Conservation (phyloP, 2,888 invertebrate species). For the Dynastes tityus region DNA sequence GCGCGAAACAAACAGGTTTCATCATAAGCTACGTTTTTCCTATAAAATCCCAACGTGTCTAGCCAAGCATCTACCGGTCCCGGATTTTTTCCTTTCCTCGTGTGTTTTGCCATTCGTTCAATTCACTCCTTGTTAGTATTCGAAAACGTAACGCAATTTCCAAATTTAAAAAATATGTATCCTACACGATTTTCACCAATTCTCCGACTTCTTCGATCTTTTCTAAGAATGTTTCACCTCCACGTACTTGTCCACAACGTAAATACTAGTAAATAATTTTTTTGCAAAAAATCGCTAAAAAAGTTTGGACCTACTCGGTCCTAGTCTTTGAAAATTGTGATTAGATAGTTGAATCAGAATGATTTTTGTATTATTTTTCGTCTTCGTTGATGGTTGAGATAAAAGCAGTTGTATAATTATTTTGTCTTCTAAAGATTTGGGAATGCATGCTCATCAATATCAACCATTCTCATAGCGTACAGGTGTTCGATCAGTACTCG, state of each 20-base stretch:
- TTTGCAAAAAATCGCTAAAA: constrained; percentile 2
- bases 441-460: not conserved
- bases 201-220: not conserved
- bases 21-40: constrained; percentile 92
- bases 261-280: not conserved
- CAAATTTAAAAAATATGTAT: not conserved
- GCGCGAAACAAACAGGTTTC: constrained; percentile 91
- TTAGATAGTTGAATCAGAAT: not conserved
- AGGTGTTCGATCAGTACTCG: not conserved
- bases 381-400: not conserved
- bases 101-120: constrained; percentile 56
- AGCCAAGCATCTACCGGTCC: constrained; percentile 81
- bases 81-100: constrained; percentile 65
- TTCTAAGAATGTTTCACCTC: not conserved
- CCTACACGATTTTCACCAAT: not conserved
- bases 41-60: constrained; percentile 84
- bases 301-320: not conserved
- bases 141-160: not conserved
- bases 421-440: not conserved
- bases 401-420: not conserved
- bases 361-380: not conserved
- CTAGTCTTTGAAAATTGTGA: not conserved
- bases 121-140: not conserved
- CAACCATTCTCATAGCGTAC: not conserved
- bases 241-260: not conserved